Evolutionary conservation across 1,140 invertebrate genomes (phyloP).

Genomic region (Drosophila trapezifrons): DNA sequence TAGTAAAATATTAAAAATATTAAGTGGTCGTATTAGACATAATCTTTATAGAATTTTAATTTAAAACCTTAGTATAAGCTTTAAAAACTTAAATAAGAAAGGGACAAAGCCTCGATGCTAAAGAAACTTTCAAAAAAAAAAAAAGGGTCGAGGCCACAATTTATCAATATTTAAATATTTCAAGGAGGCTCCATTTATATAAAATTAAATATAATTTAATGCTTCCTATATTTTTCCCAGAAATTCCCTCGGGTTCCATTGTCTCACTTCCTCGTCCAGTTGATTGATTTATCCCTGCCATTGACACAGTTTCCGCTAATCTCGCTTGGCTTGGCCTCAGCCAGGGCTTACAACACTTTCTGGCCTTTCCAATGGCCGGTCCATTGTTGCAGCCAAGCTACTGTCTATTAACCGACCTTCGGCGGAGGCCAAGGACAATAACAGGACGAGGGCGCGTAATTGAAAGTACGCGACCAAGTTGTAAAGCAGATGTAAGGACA

Average conservation of each 20-base stretch:
- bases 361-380: not conserved
- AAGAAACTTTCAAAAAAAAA: no score
- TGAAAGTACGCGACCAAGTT: slow-evolving; percentile 73
- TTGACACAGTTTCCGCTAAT: slow-evolving; percentile 52
- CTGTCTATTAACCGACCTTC: slow-evolving; percentile 60
- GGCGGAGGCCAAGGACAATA: slow-evolving; percentile 69
- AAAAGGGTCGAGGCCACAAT: no score
- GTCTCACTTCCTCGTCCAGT: slow-evolving; percentile 4
- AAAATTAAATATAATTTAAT: not conserved
- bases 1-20: not conserved
- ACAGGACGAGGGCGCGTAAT: slow-evolving; percentile 49
- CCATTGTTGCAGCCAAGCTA: slow-evolving; percentile 14
- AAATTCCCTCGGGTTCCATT: not conserved
- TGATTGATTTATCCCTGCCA: slow-evolving; percentile 35
- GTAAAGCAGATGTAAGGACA: slow-evolving; percentile 75
- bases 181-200: no score
- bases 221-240: no score
- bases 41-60: not conserved
- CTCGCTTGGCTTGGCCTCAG: slow-evolving; percentile 4
- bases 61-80: not conserved
- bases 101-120: no score
- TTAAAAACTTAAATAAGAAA: not conserved
- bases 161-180: not conserved
- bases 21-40: not conserved
- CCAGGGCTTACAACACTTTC: slow-evolving; percentile 56